Conservation (phyloP, 92 coral and sea anemone genomes). For the Scolanthus callimorphus region DNA sequence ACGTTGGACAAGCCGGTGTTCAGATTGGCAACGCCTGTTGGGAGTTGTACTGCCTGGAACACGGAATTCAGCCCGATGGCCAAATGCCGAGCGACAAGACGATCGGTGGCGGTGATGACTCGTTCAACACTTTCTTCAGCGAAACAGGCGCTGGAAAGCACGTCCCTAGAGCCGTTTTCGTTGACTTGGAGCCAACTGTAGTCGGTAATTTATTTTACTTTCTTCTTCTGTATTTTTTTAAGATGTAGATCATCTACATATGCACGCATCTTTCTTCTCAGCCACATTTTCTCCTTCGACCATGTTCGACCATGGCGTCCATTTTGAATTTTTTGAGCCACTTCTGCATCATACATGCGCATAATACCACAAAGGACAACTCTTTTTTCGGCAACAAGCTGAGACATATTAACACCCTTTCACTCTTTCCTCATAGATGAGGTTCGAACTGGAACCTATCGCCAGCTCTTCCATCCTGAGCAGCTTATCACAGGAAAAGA, state of each 20-base stretch:
- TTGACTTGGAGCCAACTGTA: constrained; percentile 65
- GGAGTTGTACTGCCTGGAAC: neutral
- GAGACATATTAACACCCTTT: no score
- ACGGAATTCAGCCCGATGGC: constrained; percentile 1
- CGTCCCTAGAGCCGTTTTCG: constrained; percentile 63
- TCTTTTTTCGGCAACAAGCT: no score
- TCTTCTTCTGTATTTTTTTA: no score
- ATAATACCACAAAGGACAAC: constrained; percentile 61
- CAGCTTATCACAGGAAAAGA: no score
- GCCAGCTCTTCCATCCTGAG: no score
- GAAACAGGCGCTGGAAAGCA: constrained; percentile 67
- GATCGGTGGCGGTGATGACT: constrained; percentile 41
- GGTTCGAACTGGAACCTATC: no score
- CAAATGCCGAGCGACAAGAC: constrained; percentile 1
- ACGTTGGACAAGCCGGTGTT: constrained; percentile 70
- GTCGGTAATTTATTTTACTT: constrained; percentile 25
- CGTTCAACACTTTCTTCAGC: constrained; percentile 69
- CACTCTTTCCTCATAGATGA: no score
- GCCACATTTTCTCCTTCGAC: no score
- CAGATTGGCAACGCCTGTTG: constrained; percentile 1
- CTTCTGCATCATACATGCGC: constrained; percentile 41
- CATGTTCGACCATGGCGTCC: no score
- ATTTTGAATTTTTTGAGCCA: neutral
- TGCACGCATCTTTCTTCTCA: no score
- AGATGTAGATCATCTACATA: no score